These are phyloP conservation scores for Leptonema lineaticorne DNA, from an alignment of 1,140 invertebrate species.

Conservation along the genomic window DNA sequence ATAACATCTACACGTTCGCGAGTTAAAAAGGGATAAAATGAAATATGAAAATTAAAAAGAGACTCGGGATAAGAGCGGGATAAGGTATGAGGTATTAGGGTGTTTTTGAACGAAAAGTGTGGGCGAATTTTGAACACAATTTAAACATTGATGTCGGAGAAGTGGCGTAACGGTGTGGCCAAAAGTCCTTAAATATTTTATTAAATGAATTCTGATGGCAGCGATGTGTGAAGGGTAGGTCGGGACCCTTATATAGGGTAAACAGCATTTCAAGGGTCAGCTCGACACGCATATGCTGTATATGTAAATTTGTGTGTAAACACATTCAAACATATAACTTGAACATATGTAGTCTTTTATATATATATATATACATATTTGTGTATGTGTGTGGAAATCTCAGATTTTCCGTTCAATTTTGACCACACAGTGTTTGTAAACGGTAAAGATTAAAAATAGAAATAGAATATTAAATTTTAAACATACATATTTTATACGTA, in stretches of 20 bases:
- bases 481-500: too few relatives aligned
- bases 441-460: too few relatives aligned
- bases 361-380: neutral
- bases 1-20: too few relatives aligned
- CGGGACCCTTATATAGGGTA: conserved; percentile 16
- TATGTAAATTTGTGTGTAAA: conserved; percentile 23
- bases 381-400: neutral
- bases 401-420: too few relatives aligned
- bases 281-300: conserved; percentile 27
- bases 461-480: too few relatives aligned
- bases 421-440: too few relatives aligned
- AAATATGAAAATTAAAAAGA: too few relatives aligned
- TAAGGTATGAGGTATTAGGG: too few relatives aligned
- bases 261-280: conserved; percentile 38
- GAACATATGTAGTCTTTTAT: neutral
- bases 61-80: too few relatives aligned
- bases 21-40: too few relatives aligned
- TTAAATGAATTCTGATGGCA: conserved; percentile 35
- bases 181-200: conserved; percentile 35
- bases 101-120: too few relatives aligned
- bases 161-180: neutral
- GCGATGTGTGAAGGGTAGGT: conserved; percentile 32
- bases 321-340: neutral
- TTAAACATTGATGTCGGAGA: neutral
- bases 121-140: too few relatives aligned